phyloP scores from a whole-genome alignment of 1,140 invertebrate species.

The Glomeris maerens region DNA sequence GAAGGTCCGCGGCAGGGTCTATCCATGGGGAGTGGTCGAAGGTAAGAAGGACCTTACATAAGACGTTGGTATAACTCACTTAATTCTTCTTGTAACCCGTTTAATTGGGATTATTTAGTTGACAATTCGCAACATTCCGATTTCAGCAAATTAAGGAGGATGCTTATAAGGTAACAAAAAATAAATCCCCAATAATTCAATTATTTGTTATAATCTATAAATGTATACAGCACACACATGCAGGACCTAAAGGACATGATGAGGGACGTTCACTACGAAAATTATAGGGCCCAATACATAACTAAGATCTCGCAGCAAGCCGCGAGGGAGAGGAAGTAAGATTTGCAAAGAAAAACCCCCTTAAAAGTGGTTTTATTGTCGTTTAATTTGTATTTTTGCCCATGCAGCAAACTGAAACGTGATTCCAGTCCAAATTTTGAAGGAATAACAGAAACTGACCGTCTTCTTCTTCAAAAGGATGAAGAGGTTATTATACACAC shows the following conservation, averaged over 20 bases:
- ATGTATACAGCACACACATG: constrained; percentile 63
- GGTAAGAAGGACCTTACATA: constrained; percentile 44
- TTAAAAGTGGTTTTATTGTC: constrained; percentile 1
- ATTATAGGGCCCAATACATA: constrained; percentile 80
- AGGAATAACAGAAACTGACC: constrained; percentile 66
- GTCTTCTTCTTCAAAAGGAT: constrained; percentile 75
- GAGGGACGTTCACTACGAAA: constrained; percentile 90
- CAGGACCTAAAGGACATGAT: constrained; percentile 91
- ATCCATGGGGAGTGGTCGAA: constrained; percentile 97
- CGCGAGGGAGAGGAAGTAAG: constrained; percentile 44
- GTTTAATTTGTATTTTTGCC: constrained; percentile 3
- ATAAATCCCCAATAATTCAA: background rate
- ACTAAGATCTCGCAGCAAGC: constrained; percentile 77
- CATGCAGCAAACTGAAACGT: constrained; percentile 63
- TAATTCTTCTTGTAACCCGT: constrained; percentile 5
- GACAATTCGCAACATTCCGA: constrained; percentile 96
- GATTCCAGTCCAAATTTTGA: constrained; percentile 57
- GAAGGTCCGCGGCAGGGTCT: constrained; percentile 77
- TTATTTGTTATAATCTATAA: constrained; percentile 9
- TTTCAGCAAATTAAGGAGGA: constrained; percentile 88
- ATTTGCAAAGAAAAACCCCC: constrained; percentile 1
- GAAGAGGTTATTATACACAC: constrained; percentile 53
- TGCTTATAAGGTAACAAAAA: constrained; percentile 55
- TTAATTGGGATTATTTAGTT: constrained; percentile 42
- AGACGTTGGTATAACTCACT: background rate